Conservation (phyloP, 2,797 vertebrate species). For the Decapterus maruadsi region DNA sequence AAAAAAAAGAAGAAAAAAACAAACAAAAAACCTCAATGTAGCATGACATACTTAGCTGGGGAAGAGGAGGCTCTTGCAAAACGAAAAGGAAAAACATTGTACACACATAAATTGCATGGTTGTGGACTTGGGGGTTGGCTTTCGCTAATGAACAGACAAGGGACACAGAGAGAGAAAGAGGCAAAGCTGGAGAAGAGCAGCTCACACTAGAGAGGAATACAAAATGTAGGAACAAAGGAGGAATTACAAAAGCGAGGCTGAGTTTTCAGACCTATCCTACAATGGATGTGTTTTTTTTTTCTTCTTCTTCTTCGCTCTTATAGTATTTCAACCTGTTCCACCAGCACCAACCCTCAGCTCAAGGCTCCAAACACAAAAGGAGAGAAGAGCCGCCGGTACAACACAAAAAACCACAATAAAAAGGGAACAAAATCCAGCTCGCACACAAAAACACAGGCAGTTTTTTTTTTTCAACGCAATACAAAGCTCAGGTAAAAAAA, state of each 20-base stretch:
- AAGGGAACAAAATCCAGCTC: conserved; percentile 24
- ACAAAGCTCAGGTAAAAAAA: conserved; percentile 38
- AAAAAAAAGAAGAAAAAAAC: conserved; percentile 9
- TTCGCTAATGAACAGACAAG: conserved; percentile 74
- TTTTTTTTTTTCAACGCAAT: conserved; percentile 15
- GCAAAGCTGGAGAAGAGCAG: conserved; percentile 54
- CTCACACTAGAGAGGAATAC: conserved; percentile 31
- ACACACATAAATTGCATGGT: conserved; percentile 75
- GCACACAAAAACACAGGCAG: conserved; percentile 45
- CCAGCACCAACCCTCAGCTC: conserved; percentile 63
- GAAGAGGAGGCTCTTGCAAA: conserved; percentile 77
- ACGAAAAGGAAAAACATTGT: conserved; percentile 75
- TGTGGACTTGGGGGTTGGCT: conserved; percentile 67
- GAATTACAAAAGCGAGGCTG: conserved; percentile 32
- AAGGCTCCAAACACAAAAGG: conserved; percentile 42
- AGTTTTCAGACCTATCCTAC: conserved; percentile 54
- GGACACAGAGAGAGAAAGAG: conserved; percentile 54
- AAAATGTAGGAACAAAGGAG: conserved; percentile 41
- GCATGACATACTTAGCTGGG: conserved; percentile 78
- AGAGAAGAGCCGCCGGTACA: conserved; percentile 46
- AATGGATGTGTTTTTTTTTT: conserved; percentile 35
- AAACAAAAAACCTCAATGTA: conserved; percentile 62
- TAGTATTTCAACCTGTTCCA: conserved; percentile 64
- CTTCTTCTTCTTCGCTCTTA: conserved; percentile 37
- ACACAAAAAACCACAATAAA: conserved; percentile 39